A percentile compares a stretch with the other conserved stretches of the same genome.
Conservation (phyloP, 2,888 invertebrate species). For the Aquatica leii region DNA sequence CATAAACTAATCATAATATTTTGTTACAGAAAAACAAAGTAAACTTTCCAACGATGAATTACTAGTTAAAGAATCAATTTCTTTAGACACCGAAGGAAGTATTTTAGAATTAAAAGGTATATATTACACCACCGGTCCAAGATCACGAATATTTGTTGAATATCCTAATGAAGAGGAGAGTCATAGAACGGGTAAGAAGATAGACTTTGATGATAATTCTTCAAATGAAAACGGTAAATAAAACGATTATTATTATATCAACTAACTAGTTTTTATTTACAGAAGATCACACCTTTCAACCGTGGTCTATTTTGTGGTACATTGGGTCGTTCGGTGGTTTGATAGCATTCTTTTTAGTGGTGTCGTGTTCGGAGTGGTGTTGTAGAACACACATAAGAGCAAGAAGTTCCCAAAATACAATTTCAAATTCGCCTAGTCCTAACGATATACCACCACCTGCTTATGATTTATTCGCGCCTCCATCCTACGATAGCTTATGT, state of each 20-base stretch:
- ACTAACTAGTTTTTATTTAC: constrained; percentile 26
- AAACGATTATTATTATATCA: not conserved
- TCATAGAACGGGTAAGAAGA: not conserved
- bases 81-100: not conserved
- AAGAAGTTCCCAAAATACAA: constrained; percentile 39
- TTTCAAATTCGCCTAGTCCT: constrained; percentile 23
- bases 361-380: constrained; percentile 67
- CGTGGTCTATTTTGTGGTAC: constrained; percentile 68
- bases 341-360: constrained; percentile 65
- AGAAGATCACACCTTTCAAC: constrained; percentile 54
- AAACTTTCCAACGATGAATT: not conserved
- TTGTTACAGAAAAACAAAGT: constrained; percentile 10
- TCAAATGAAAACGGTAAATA: constrained; percentile 7
- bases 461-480: constrained; percentile 66
- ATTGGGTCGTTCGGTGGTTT: constrained; percentile 66
- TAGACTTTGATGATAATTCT: not conserved
- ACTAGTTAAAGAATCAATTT: not conserved
- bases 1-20: no score
- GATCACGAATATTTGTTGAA: not conserved
- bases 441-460: constrained; percentile 61
- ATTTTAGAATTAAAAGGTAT: constrained; percentile 7
- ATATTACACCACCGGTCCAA: not conserved
- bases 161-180: not conserved
- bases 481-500: constrained; percentile 63
- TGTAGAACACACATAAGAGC: constrained; percentile 55